Percentiles rank a stretch among this genome's conserved stretches.
Evolutionary conservation across 2,113 vertebrate genomes (phyloP).

Genomic region (Heliornis fulica): DNA sequence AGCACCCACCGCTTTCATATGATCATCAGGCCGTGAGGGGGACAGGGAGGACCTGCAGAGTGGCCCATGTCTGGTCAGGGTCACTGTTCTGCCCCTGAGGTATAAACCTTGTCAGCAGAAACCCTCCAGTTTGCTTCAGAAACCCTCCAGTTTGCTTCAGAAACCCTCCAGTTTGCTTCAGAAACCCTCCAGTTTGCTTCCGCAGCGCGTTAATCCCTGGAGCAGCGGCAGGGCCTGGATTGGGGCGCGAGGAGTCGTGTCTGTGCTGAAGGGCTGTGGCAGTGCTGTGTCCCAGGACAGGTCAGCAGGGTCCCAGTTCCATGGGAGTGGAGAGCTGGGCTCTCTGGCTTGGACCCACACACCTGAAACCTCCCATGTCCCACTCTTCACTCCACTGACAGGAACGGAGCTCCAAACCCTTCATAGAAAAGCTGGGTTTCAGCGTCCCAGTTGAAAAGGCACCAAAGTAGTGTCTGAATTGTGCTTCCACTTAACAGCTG

Average conservation of each 20-base stretch:
- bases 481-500: not conserved
- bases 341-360: not conserved
- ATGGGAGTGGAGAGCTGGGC: accelerated
- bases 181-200: not conserved
- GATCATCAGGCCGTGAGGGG: too few relatives aligned
- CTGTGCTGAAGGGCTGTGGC: not conserved
- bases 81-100: not conserved
- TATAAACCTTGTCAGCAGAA: not conserved
- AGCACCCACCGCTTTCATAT: accelerated
- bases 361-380: not conserved
- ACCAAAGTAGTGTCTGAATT: not conserved
- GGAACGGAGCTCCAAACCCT: not conserved
- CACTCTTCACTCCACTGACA: not conserved
- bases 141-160: not conserved
- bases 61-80: not conserved
- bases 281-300: not conserved
- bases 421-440: not conserved
- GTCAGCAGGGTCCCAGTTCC: not conserved
- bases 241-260: not conserved
- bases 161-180: not conserved
- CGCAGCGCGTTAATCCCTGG: accelerated
- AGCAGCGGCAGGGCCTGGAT: not conserved
- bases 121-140: not conserved
- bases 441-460: not conserved
- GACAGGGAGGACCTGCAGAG: not conserved